Evolutionary conservation across 2,797 vertebrate genomes (phyloP), one percentile per base, ranked within the genome.

Genomic region (Lepidocolaptes lacrymiger): DNA sequence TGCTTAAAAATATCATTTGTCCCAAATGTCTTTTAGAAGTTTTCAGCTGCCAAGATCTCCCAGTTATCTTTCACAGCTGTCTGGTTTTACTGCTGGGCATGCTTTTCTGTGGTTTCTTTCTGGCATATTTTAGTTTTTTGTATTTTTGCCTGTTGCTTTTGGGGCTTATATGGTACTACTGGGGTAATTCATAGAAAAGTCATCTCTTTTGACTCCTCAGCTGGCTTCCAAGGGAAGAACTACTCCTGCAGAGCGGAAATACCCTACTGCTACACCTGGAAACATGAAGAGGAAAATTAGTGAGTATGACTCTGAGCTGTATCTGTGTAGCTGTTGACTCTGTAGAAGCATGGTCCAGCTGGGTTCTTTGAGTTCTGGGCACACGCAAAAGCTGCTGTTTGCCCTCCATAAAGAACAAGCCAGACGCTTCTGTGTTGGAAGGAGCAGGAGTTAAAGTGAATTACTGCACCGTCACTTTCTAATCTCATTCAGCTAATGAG

Each of bases 261-360:
- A 97, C 79, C 92, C 97, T 39, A 85, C 98, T 13, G 74, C 97
- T 55, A 87, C 97, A 7, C 97, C 98, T 34, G 98, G 99, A 89
- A 99, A 98, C 91, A 95, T 67, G 92, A 99, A 98, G 96, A 98
- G 98, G 89, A 99, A 99, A 95, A 99, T 99, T 96, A 99, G 99
- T 99, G 97, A 98, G 99, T 98, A 63, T 43, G 39, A 28, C 30
- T 91, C 58, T 23, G 34, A 55, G 19, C 5, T 85, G 6, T 9
- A 3, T 36, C 76, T 54, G 10, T 62, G 28, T 28, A 86, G 19
- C 52, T 72, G 27, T 54, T 64, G 26, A 12, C n/a, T 51, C n/a
- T 56, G 7, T 36, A n/a, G 51, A 81, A 51, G 20, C 14, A 23
- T 0, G 3, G 64, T 52, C 32, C 66, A 67, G 6, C 20, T 2